Conservation (phyloP, 1,140 invertebrate species). For the Bombus pascuorum region DNA sequence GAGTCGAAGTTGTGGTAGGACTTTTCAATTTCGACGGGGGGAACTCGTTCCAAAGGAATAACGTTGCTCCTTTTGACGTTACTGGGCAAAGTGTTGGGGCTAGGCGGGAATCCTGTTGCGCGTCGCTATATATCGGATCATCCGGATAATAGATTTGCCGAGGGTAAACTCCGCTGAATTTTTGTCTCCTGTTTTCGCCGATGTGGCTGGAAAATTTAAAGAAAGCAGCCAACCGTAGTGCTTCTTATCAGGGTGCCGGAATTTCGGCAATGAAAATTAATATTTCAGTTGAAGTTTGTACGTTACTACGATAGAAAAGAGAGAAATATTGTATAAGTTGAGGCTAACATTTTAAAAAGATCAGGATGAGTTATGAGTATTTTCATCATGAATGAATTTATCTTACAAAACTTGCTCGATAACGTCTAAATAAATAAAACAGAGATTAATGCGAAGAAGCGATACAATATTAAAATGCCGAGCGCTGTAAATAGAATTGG, state of each 20-base stretch:
- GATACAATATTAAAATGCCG: not conserved
- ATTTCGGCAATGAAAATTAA: not conserved
- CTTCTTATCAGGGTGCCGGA: no score
- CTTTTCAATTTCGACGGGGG: conserved; percentile 41
- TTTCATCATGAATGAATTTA: not conserved
- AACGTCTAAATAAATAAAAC: not conserved
- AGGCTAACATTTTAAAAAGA: not conserved
- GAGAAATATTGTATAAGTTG: not conserved
- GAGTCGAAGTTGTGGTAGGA: not conserved
- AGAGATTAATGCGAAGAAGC: not conserved
- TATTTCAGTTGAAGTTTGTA: no score
- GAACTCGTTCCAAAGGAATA: conserved; percentile 39
- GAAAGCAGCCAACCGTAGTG: conserved; percentile 11
- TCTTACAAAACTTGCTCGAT: not conserved
- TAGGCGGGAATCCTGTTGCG: conserved; percentile 49
- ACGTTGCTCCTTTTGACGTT: conserved; percentile 41
- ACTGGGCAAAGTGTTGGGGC: conserved; percentile 26
- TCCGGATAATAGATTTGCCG: conserved; percentile 52
- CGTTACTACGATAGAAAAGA: not conserved
- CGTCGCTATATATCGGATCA: conserved; percentile 47
- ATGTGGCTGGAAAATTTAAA: conserved; percentile 33
- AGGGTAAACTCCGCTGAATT: conserved; percentile 14
- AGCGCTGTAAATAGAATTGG: not conserved
- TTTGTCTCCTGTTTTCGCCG: not conserved
- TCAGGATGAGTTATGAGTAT: not conserved